Evolutionary conservation across 2,797 vertebrate species (phyloP), one percentile per base, ranked within the genome.

Genomic region (Lepus townsendii): DNA sequence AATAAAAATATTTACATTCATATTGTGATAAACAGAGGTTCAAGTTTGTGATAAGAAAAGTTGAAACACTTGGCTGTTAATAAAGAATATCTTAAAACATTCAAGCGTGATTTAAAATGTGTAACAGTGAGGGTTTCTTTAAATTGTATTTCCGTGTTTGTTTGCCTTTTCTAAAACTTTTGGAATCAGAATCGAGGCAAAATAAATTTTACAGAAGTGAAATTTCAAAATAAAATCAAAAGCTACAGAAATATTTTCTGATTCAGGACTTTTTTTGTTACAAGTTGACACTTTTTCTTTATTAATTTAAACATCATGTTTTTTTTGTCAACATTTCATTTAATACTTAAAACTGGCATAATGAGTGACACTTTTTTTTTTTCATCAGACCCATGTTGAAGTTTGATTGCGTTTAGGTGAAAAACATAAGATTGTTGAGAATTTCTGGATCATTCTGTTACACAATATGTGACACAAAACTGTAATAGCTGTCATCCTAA

Each of bases 111-210:
- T 63, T 88, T 88, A 32, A 95, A 91, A 54, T 71, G 35, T n/a
- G 60, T 73, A 68, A 90, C 63, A 65, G 62, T 79, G 57, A 76
- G 2, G 3, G 30, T 65, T 88, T 83, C 5, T 69, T 19, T 24
- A 86, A 71, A 12, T 83, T 69, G 5, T 69, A 12, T 69, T 83
- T 86, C 42, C 90, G 0, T 35, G 89, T 78, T 90, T 60, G 63
- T 2, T 90, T 89, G 2, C 32, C 32, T 54, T 92, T 76, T 91
- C 78, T 78, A 75, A 95, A 95, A 93, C 2, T 35, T 65, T 20
- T 77, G 5, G 3, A 71, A 27, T 78, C 63, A 66, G 3, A 52
- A 8, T 65, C 10, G 66, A 80, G 30, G 19, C 42, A 65, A 65
- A 80, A 47, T 32, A 76, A 50, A 83, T 93, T 91, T 92, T 17